These are phyloP conservation scores for Aurelia aurita DNA, from an alignment of 30 jellyfish, hydroid and myxozoan genomes.

Conservation along the genomic window DNA sequence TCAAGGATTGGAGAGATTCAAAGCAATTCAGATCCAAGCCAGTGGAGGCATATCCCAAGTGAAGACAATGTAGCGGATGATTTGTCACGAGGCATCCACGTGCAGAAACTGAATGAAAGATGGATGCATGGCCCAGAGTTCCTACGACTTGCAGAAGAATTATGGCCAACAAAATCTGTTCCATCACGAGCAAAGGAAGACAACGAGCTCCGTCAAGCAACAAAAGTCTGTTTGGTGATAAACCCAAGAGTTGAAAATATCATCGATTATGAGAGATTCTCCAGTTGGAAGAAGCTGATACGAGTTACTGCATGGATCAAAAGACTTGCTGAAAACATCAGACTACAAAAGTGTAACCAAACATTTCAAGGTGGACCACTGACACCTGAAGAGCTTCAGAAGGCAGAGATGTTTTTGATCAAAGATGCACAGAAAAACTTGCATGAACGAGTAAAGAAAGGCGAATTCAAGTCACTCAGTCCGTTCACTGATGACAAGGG, in stretches of 20 bases:
- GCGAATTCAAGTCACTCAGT: conserved; percentile 54
- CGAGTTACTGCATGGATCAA: conserved; percentile 61
- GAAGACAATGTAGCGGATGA: conserved; percentile 67
- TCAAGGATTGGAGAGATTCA: conserved; percentile 68
- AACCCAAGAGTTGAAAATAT: conserved; percentile 18
- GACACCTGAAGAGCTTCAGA: conserved; percentile 61
- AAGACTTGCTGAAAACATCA: conserved; percentile 44
- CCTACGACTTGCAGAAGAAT: conserved; percentile 52
- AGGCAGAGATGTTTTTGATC: conserved; percentile 45
- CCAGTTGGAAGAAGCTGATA: conserved; percentile 60
- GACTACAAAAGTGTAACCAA: conserved; percentile 14
- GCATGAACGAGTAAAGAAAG: conserved; percentile 49
- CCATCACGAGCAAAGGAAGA: conserved; percentile 28
- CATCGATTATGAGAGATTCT: conserved; percentile 31
- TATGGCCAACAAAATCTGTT: conserved; percentile 46
- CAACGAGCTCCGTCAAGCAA: conserved; percentile 23
- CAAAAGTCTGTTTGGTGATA: conserved; percentile 9
- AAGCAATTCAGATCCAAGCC: conserved; percentile 58
- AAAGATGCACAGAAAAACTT: conserved; percentile 63
- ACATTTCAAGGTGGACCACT: conserved; percentile 40
- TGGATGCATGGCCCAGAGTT: conserved; percentile 78
- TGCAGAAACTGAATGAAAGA: conserved; percentile 49
- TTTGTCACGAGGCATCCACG: conserved; percentile 67
- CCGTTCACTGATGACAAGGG: conserved; percentile 64
- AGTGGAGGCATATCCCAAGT: conserved; percentile 59